Base-by-base conservation (phyloP, 37 sponge, comb jelly and placozoan genomes). In the Halisarca cf. caerulea region DNA sequence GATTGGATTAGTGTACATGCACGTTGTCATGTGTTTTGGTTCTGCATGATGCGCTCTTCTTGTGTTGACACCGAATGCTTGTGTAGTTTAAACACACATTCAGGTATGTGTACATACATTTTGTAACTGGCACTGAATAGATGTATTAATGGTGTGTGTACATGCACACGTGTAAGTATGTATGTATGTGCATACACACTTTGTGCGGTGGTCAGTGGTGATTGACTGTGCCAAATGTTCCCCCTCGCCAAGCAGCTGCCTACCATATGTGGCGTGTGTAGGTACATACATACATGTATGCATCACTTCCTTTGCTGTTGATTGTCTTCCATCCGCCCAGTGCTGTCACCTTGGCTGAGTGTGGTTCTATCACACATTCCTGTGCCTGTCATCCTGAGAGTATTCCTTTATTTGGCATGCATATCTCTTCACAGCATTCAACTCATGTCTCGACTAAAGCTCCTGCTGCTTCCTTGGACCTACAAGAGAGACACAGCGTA, bases 331-430 rank as follows among this genome's bases (percentile, higher is more conserved):
- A 59, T 47, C 51, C 38, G 24, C 34, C 25, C 79, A 92, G 89
- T 87, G 3, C 82, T 87, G 28, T 53, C 82, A 20, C 90, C 89
- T 11, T 66, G 84, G 66, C 82, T 85, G 47, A 40, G 39, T 59
- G 55, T 27, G 27, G 78, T 85, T 6, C 85, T 93, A 20, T 55
- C 47, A 35, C 71, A 81, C 30, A 90, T 93, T 51, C 94, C 90
- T 17, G 61, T 88, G 17, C 43, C 94, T 3, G 94, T 93, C 27
- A 27, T 82, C 17, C 58, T 90, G 41, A 91, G 94, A 3, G 86
- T 93, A n/a, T 90, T 93, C 88, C 69, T 85, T 53, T 93, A 93
- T 80, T 79, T 93, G 20, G 66, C 74, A 51, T 93, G 84, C 72
- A 83, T 75, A 51, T 90, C 90, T 45, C 43, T 93, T 17, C 78